Conservation (phyloP, 1,140 invertebrate genomes). For the Triops longicaudatus region DNA sequence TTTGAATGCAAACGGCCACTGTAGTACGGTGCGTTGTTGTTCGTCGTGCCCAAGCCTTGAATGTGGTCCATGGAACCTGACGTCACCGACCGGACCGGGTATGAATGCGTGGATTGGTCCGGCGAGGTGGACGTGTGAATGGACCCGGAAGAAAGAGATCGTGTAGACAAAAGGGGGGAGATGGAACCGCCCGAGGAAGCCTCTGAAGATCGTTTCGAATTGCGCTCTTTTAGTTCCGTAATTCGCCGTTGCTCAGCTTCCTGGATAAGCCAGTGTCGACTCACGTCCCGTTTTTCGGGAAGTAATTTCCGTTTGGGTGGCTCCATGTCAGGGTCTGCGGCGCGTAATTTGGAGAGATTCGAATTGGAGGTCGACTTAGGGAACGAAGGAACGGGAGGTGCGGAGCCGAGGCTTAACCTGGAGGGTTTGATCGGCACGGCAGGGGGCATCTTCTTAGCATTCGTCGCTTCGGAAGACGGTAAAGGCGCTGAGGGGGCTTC, state of each 20-base stretch:
- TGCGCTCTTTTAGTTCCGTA: conserved; percentile 54
- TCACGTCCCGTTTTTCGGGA: conserved; percentile 19
- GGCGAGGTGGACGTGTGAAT: conserved; percentile 17
- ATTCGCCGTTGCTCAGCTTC: conserved; percentile 83
- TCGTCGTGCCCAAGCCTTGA: neutral
- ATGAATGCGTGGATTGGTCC: conserved; percentile 15
- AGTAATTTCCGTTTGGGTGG: neutral
- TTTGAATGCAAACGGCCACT: conserved; percentile 19
- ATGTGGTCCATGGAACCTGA: conserved; percentile 27
- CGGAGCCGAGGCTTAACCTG: neutral
- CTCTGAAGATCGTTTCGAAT: conserved; percentile 34
- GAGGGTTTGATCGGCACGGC: neutral
- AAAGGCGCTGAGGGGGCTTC: neutral
- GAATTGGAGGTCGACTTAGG: neutral
- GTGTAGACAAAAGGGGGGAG: conserved; percentile 21
- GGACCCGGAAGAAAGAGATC: conserved; percentile 20
- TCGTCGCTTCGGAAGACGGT: neutral
- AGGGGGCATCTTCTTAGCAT: neutral
- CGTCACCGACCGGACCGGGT: conserved; percentile 22
- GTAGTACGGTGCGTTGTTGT: neutral
- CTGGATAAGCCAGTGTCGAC: conserved; percentile 43
- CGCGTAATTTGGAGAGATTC: neutral
- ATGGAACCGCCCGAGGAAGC: conserved; percentile 24
- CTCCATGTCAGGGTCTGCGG: neutral
- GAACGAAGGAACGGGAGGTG: neutral